phyloP scores from a whole-genome alignment of 2,113 vertebrate species.

The Tenrec ecaudatus region DNA sequence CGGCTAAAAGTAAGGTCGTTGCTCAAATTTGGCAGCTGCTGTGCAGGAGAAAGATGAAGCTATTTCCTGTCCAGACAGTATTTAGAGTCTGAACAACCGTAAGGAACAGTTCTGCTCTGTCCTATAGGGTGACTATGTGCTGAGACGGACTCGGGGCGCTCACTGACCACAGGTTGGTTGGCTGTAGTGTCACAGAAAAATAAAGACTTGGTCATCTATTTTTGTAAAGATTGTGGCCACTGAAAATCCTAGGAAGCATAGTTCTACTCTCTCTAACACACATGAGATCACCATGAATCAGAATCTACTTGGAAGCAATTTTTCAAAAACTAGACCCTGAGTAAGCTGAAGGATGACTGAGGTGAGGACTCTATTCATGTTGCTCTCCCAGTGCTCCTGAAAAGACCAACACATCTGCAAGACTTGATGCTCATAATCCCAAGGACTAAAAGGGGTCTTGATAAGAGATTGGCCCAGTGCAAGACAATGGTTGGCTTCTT shows the following conservation, averaged over 20 bases:
- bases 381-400: neutral
- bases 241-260: neutral
- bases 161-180: neutral
- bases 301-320: neutral
- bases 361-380: neutral
- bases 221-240: neutral
- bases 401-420: neutral
- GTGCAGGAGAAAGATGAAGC: too few species aligned
- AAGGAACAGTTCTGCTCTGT: too few species aligned
- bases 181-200: neutral
- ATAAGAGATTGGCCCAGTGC: too few species aligned
- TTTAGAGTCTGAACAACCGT: too few species aligned
- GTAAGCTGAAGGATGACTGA: neutral
- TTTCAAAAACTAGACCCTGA: too few species aligned
- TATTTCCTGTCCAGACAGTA: too few species aligned
- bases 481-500: too few species aligned
- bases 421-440: neutral
- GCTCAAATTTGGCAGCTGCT: too few species aligned
- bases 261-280: neutral
- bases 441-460: too few species aligned
- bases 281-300: neutral
- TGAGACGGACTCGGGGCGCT: too few species aligned
- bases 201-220: neutral
- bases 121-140: too few species aligned
- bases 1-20: too few species aligned